Conservation (phyloP, 2,888 invertebrate genomes). For the Acleris laterana region DNA sequence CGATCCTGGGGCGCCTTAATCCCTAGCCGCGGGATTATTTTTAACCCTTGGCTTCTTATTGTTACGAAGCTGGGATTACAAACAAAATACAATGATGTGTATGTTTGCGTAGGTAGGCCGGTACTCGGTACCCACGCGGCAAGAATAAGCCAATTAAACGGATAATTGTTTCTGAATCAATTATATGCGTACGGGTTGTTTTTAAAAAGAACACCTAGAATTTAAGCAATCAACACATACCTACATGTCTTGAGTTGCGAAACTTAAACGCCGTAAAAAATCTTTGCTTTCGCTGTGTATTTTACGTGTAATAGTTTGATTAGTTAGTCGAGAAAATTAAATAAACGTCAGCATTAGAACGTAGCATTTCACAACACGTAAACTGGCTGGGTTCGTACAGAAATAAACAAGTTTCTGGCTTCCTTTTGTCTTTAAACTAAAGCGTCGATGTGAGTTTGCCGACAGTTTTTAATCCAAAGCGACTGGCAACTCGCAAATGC, state of each 20-base stretch:
- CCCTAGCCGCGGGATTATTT: slow-evolving; percentile 63
- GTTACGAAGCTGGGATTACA: slow-evolving; percentile 46
- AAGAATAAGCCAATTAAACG: background rate
- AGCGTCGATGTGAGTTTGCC: slow-evolving; percentile 23
- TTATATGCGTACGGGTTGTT: background rate
- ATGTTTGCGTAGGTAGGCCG: background rate
- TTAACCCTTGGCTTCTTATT: slow-evolving; percentile 58
- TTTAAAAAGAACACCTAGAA: background rate
- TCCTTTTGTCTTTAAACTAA: slow-evolving; percentile 29
- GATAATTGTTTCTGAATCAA: background rate
- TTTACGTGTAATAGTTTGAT: background rate
- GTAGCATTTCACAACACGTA: slow-evolving; percentile 8
- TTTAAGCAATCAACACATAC: no score
- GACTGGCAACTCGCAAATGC: slow-evolving; percentile 33
- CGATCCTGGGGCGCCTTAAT: slow-evolving; percentile 55
- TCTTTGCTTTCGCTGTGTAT: slow-evolving; percentile 2
- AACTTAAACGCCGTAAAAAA: background rate
- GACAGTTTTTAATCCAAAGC: slow-evolving; percentile 34
- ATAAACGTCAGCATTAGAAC: slow-evolving; percentile 4
- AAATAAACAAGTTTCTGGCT: slow-evolving; percentile 16
- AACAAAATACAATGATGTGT: slow-evolving; percentile 1
- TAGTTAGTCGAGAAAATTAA: background rate
- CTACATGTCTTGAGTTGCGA: background rate
- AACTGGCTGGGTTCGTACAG: background rate
- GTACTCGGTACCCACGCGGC: background rate